Percentiles rank a stretch among this genome's conserved stretches.
Conservation (phyloP, 2,888 invertebrate species). For the Drosophila nr. perissopoda region DNA sequence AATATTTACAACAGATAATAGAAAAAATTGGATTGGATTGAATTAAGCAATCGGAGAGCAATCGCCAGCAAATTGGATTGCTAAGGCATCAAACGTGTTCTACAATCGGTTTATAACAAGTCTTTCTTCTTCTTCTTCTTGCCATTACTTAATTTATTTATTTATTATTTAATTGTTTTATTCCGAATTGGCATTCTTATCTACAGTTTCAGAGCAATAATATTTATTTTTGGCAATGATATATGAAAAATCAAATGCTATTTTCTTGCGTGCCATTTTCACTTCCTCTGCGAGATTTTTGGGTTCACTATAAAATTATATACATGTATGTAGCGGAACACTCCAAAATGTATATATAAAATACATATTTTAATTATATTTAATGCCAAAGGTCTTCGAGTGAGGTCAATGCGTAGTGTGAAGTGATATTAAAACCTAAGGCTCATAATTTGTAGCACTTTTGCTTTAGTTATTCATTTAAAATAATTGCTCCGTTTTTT, state of each 20-base stretch:
- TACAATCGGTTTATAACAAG: neutral
- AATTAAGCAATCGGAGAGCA: neutral
- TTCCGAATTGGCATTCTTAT: neutral
- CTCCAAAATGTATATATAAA: neutral
- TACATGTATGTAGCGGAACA: neutral
- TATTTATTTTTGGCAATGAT: neutral
- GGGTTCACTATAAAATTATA: neutral
- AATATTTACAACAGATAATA: constrained; percentile 3
- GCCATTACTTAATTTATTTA: neutral
- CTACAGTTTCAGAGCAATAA: neutral
- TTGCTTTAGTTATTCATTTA: neutral
- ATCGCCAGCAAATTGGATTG: neutral
- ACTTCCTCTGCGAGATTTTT: neutral
- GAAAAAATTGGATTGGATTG: neutral
- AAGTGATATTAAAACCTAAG: neutral
- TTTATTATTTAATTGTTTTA: neutral
- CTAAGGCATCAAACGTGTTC: neutral
- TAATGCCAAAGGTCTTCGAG: neutral
- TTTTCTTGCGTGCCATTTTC: neutral
- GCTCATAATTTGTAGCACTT: neutral
- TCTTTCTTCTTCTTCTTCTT: neutral
- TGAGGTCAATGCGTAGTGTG: neutral
- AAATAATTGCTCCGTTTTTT: neutral
- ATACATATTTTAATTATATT: neutral
- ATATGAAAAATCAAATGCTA: neutral